These are phyloP conservation scores for Recurvirostra avosetta DNA, from an alignment of 2,113 vertebrate genomes.

Conservation along the genomic window DNA sequence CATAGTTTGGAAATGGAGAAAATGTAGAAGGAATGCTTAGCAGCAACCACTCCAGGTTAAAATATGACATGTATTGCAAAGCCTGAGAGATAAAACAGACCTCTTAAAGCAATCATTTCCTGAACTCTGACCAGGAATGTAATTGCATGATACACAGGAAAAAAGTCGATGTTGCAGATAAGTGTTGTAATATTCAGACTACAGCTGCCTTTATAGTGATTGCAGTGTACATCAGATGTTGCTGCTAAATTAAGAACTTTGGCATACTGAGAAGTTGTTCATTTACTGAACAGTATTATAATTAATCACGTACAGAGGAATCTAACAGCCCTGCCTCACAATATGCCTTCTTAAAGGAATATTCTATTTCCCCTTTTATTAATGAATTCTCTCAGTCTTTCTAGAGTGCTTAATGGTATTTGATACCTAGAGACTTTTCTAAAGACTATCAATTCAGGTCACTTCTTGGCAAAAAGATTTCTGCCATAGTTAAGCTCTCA, in stretches of 20 bases:
- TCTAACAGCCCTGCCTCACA: background rate
- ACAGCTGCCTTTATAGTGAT: background rate
- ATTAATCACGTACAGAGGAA: background rate
- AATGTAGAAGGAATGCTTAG: conserved; percentile 53
- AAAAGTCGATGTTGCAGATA: background rate
- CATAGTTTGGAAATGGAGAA: conserved; percentile 63
- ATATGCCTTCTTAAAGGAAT: background rate
- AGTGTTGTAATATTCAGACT: background rate
- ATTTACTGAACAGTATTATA: background rate
- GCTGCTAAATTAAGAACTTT: background rate
- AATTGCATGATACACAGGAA: background rate
- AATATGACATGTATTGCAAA: conserved; percentile 60
- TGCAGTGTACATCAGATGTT: background rate
- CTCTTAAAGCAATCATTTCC: background rate
- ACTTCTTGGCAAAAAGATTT: background rate
- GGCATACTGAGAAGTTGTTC: background rate
- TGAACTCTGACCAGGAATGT: background rate
- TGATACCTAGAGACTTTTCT: background rate
- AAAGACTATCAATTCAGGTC: background rate
- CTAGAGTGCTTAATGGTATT: background rate
- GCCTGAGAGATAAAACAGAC: background rate
- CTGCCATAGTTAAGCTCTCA: background rate
- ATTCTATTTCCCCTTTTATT: background rate
- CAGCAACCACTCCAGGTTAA: conserved; percentile 51
- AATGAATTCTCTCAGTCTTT: background rate